Evolutionary conservation across 2,888 invertebrate genomes (phyloP).

Genomic region (Orthosia incerta): DNA sequence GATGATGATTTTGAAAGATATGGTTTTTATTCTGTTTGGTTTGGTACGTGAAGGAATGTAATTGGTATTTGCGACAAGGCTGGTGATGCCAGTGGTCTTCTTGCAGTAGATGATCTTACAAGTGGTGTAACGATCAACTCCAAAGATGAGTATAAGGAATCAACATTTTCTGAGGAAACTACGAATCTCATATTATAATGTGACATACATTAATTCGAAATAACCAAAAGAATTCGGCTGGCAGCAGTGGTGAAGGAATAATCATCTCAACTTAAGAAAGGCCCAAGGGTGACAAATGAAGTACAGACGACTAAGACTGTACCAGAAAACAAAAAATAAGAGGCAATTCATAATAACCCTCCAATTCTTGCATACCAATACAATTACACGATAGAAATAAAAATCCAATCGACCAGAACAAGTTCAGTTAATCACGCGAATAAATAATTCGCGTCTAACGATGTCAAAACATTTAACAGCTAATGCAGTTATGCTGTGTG

Average conservation of each 20-base stretch:
- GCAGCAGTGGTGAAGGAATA: background rate
- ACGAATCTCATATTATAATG: background rate
- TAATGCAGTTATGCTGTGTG: constrained; percentile 66
- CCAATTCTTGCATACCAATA: constrained; percentile 6
- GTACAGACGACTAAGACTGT: background rate
- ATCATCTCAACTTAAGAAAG: background rate
- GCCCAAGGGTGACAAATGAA: background rate
- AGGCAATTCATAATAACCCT: background rate
- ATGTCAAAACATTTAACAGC: constrained; percentile 70
- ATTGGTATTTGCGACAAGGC: constrained; percentile 13
- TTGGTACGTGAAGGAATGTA: constrained; percentile 30
- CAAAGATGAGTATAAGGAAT: too few species aligned
- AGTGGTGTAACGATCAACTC: background rate
- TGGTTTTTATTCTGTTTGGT: constrained; percentile 29
- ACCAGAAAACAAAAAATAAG: background rate
- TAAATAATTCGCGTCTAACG: constrained; percentile 64
- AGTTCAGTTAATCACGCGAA: constrained; percentile 53
- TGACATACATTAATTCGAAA: background rate
- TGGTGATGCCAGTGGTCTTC: background rate
- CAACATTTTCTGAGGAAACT: background rate
- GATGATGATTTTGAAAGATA: constrained; percentile 40
- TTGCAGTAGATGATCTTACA: background rate
- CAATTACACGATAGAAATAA: constrained; percentile 29
- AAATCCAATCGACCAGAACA: constrained; percentile 19
- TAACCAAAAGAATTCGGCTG: background rate